Evolutionary conservation across 2,113 vertebrate genomes (phyloP).

Genomic region (Siphamia tubifer): DNA sequence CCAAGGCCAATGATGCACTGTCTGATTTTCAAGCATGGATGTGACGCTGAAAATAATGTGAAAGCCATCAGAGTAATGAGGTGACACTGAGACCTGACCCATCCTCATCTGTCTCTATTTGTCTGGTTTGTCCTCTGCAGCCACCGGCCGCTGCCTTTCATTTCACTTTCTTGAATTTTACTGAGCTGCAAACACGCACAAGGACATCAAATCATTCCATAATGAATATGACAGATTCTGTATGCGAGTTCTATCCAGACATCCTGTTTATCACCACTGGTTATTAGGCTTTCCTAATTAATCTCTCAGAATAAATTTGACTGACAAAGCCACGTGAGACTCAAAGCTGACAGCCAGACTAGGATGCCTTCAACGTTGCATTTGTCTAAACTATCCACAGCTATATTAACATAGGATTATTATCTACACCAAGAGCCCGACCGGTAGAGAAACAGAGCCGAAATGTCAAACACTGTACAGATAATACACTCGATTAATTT

Average conservation of each 20-base stretch:
- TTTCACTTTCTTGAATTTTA: not conserved
- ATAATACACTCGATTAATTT: no score
- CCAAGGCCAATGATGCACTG: conserved; percentile 43
- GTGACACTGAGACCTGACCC: not conserved
- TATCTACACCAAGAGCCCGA: no score
- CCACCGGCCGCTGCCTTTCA: not conserved
- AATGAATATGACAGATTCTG: not conserved
- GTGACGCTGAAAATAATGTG: conserved; percentile 58
- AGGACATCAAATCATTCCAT: not conserved
- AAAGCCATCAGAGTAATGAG: conserved; percentile 5
- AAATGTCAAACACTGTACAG: no score
- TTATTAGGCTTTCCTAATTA: not conserved
- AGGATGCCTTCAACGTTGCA: no score
- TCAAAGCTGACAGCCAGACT: no score
- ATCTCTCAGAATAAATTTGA: not conserved
- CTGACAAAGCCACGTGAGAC: no score
- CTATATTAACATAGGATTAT: no score
- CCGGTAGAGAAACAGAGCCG: no score
- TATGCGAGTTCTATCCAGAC: not conserved
- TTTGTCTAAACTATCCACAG: no score
- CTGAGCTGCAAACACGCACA: not conserved
- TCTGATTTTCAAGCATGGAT: conserved; percentile 42
- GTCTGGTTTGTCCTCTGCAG: not conserved
- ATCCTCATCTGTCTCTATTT: conserved; percentile 3
- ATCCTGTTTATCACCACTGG: not conserved